Percentiles rank a stretch among this genome's conserved stretches.
Evolutionary conservation across 2,888 invertebrate genomes (phyloP).

Genomic region (Dorcus hopei): DNA sequence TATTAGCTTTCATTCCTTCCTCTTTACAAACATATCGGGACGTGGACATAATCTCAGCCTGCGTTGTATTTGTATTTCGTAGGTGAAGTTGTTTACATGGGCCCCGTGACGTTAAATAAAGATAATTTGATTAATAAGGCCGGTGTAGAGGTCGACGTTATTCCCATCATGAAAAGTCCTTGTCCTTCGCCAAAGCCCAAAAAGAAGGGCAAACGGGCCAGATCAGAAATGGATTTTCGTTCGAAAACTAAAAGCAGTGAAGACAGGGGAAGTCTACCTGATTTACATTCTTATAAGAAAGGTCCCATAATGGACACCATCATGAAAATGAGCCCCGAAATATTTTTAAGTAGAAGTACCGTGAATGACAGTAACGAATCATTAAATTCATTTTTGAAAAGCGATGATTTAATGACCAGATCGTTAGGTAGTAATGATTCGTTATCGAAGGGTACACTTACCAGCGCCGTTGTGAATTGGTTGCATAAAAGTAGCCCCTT

Average conservation of each 20-base stretch:
- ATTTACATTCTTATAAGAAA: slow-evolving; percentile 37
- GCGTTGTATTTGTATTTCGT: slow-evolving; percentile 15
- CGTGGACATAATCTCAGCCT: slow-evolving; percentile 16
- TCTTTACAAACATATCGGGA: slow-evolving; percentile 44
- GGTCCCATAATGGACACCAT: slow-evolving; percentile 39
- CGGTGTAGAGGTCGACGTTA: slow-evolving; percentile 50
- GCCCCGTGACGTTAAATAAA: slow-evolving; percentile 50
- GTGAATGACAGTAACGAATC: slow-evolving; percentile 39
- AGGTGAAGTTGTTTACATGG: slow-evolving; percentile 51
- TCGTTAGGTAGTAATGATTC: slow-evolving; percentile 41
- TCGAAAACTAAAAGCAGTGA: slow-evolving; percentile 27
- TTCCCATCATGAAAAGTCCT: slow-evolving; percentile 48
- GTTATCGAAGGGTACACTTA: slow-evolving; percentile 39
- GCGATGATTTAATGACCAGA: slow-evolving; percentile 29
- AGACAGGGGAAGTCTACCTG: slow-evolving; percentile 44
- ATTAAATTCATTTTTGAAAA: slow-evolving; percentile 30
- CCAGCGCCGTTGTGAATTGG: slow-evolving; percentile 46
- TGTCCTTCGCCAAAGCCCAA: slow-evolving; percentile 41
- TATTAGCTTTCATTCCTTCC: slow-evolving; percentile 2
- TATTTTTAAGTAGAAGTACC: slow-evolving; percentile 33
- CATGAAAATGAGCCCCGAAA: slow-evolving; percentile 39
- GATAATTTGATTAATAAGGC: slow-evolving; percentile 59
- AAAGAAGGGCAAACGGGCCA: slow-evolving; percentile 37
- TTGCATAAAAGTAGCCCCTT: slow-evolving; percentile 41
- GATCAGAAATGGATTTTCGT: slow-evolving; percentile 43